Conservation (phyloP, 1,140 invertebrate species). For the Diabrotica virgifera region DNA sequence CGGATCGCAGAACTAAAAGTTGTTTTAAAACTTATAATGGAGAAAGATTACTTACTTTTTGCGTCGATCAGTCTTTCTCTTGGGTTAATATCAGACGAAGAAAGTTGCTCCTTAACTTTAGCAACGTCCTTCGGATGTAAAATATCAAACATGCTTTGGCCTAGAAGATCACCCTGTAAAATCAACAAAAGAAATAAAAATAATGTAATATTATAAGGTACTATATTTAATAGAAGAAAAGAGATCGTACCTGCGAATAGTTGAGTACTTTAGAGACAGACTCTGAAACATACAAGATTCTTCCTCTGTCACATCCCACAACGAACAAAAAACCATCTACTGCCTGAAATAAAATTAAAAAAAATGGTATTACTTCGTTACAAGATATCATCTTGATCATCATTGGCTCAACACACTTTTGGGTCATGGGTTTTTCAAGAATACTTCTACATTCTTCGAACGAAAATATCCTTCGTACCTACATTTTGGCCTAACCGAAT, state of each 20-base stretch:
- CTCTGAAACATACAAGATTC: constrained; percentile 87
- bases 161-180: constrained; percentile 76
- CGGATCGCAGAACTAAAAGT: no score
- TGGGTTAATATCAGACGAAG: constrained; percentile 84
- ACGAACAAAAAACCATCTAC: constrained; percentile 92
- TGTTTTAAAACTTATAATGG: no score
- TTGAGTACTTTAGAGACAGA: constrained; percentile 83
- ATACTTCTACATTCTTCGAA: no score
- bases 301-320: constrained; percentile 87
- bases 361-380: no score
- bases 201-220: background rate
- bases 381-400: no score
- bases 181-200: constrained; percentile 9
- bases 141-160: constrained; percentile 93
- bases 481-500: no score
- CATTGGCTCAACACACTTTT: no score
- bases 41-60: constrained; percentile 69
- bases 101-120: constrained; percentile 93
- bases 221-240: constrained; percentile 2
- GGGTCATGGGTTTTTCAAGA: no score
- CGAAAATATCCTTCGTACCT: no score
- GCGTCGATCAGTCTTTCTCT: constrained; percentile 87
- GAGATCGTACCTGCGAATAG: constrained; percentile 69
- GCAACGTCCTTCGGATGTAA: constrained; percentile 92
- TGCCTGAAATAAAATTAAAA: constrained; percentile 64